Conservation (phyloP, 2,797 vertebrate species). For the Hybognathus amarus region DNA sequence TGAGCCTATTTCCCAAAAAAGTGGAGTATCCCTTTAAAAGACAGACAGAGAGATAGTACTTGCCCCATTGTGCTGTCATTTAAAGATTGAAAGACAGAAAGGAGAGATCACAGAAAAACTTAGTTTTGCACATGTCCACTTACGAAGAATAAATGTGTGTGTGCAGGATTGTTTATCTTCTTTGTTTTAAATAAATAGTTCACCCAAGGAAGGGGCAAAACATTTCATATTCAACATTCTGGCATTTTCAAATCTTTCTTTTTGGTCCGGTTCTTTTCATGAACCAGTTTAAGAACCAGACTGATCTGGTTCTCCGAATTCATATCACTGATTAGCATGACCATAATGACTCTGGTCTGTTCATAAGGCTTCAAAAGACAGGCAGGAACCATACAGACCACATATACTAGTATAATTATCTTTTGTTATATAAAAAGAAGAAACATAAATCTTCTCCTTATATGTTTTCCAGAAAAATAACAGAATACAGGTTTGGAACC, state of each 20-base stretch:
- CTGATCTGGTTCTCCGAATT: neutral
- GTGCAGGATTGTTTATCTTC: neutral
- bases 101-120: neutral
- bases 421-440: neutral
- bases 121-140: neutral
- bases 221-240: neutral
- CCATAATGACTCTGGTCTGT: constrained; percentile 4
- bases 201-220: neutral
- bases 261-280: neutral
- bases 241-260: neutral
- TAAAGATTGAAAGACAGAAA: constrained; percentile 26
- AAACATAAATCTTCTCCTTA: neutral
- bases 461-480: neutral
- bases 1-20: no score
- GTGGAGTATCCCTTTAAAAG: no score
- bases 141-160: neutral
- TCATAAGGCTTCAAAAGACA: constrained; percentile 21
- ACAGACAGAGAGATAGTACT: constrained; percentile 18
- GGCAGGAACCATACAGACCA: neutral
- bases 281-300: neutral
- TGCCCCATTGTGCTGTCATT: constrained; percentile 47
- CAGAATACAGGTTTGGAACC: neutral
- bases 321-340: neutral
- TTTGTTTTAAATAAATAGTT: neutral
- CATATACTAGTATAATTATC: neutral